Evolutionary conservation across 1,140 invertebrate species (phyloP), one percentile per base, ranked within the genome.

Genomic region (Danaus plexippus): DNA sequence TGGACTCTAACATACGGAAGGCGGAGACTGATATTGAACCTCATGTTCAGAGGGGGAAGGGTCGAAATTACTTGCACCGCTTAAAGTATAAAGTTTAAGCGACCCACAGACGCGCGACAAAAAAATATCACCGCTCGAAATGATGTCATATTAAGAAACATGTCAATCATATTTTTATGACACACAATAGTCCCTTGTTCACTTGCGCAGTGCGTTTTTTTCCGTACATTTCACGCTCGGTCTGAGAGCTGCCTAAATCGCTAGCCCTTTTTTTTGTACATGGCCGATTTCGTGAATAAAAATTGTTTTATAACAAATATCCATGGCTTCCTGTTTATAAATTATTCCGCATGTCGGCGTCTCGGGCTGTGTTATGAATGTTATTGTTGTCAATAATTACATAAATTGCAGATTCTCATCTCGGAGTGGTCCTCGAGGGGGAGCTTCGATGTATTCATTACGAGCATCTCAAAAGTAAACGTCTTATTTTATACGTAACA

Each of bases 141-240:
- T 82, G 78, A 86, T 86, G 83, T 86, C 83, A 86, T 86, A 86
- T 86, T 86, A 86, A 85, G 73, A 77, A 86, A 86, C 76, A 83
- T 82, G 83, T 85, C 83, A 86, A 86, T 86, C 83, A 86, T 86
- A 85, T 82, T 86, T 86, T 82, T 86, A 86, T 86, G 80, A 83
- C 64, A 73, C 72, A 82, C 57, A 82, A 85, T 77, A 72, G 69
- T 65, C 66, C 57, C 75, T 81, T 81, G 79, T 81, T 83, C 80
- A 83, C 77, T 86, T 83, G 77, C 80, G 80, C 61, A 77, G 68
- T 68, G 59, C 52, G 52, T 66, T 75, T 74, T 82, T 85, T 82
- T 32, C 73, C 67, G 56, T 66, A 81, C 80, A 81, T 81, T 81
- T 79, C 75, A 84, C 75, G 80, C 71, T 76, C 65, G 65, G 77